These are phyloP conservation scores for Vespertilio murinus DNA, from an alignment of 2,797 vertebrate genomes.

Conservation along the genomic window DNA sequence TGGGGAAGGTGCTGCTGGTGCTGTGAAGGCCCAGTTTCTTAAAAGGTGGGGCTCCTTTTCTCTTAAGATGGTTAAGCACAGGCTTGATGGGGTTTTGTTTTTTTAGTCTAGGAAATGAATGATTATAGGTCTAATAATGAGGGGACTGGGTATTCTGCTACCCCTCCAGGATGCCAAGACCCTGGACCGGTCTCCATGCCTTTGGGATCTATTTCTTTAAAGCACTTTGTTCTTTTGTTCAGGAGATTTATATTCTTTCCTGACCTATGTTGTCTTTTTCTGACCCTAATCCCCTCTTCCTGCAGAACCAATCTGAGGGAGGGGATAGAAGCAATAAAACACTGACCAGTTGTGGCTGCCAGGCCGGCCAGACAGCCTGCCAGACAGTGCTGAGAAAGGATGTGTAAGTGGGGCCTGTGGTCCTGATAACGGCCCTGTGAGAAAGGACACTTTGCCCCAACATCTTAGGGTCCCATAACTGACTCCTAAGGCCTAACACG, in stretches of 20 bases:
- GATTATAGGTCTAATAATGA: conserved; percentile 18
- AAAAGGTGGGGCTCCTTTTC: conserved; percentile 31
- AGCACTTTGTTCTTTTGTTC: conserved; percentile 67
- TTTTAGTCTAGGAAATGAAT: conserved; percentile 53
- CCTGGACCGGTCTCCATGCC: background rate
- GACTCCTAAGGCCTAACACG: background rate
- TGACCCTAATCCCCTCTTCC: background rate
- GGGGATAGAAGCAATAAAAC: conserved; percentile 25
- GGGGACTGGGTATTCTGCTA: background rate
- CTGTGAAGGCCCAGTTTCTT: conserved; percentile 28
- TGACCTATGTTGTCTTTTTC: conserved; percentile 6
- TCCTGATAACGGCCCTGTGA: background rate
- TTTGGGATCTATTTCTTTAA: conserved; percentile 55
- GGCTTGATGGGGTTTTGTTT: background rate
- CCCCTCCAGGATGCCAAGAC: background rate
- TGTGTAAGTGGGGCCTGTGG: background rate
- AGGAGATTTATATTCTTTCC: conserved; percentile 41
- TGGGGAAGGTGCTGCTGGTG: conserved; percentile 45
- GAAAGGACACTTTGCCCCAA: background rate
- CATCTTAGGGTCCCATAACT: background rate
- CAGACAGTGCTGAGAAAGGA: background rate
- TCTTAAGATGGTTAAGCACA: conserved; percentile 59
- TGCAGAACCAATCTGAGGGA: conserved; percentile 28
- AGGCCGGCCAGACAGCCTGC: background rate
- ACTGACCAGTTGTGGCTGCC: background rate